Percentiles rank a stretch among this genome's conserved stretches.
phyloP scores from a whole-genome alignment of 2,113 vertebrate species.

The Nannospalax galili region DNA sequence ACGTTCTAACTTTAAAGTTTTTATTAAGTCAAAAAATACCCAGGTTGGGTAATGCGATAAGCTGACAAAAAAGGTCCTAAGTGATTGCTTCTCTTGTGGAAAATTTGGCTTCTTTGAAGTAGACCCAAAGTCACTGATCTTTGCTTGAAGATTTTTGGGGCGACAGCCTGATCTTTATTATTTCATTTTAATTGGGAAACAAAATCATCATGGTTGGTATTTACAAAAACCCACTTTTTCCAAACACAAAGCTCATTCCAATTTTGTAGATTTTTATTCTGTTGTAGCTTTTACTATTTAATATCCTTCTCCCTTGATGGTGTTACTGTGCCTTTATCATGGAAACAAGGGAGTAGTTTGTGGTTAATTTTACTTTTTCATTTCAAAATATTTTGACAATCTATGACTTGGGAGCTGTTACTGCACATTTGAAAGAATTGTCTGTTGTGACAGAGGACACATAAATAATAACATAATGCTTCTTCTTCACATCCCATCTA shows the following conservation, averaged over 20 bases:
- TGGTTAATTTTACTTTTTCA: conserved; percentile 72
- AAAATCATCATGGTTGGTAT: conserved; percentile 51
- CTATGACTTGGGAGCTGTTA: conserved; percentile 56
- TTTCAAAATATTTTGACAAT: conserved; percentile 74
- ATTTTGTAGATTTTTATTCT: conserved; percentile 54
- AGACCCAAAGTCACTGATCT: conserved; percentile 36
- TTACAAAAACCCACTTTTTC: conserved; percentile 30
- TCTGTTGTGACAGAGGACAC: conserved; percentile 60
- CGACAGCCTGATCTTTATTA: background rate
- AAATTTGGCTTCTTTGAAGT: conserved; percentile 11
- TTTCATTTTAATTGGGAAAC: conserved; percentile 61
- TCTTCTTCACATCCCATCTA: conserved; percentile 33
- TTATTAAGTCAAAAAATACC: background rate
- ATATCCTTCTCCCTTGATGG: conserved; percentile 46
- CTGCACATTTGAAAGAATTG: conserved; percentile 43
- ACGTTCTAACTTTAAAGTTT: background rate
- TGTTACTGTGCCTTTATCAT: conserved; percentile 31
- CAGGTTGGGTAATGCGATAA: background rate
- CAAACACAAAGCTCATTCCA: conserved; percentile 14
- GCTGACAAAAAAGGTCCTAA: background rate
- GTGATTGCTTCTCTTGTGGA: background rate
- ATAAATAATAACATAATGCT: conserved; percentile 66
- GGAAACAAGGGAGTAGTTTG: conserved; percentile 58
- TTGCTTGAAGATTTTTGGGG: background rate
- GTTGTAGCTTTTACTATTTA: conserved; percentile 66